phyloP scores from a whole-genome alignment of 92 coral and sea anemone species.

The Epizoanthus stellaris region DNA sequence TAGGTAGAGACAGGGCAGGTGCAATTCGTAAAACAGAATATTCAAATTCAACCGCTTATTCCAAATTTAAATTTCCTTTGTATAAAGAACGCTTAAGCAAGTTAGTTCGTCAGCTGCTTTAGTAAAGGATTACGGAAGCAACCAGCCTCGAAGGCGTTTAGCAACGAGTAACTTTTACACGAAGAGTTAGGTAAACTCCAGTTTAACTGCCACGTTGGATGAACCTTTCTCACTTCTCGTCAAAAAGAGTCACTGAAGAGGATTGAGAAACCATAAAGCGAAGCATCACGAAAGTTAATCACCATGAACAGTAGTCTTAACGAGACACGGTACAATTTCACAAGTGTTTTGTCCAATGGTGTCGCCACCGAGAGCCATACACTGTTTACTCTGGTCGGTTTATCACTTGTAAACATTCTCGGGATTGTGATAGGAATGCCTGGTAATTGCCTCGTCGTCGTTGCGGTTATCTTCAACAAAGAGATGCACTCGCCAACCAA shows the following conservation, averaged over 20 bases:
- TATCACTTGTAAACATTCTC: conserved; percentile 62
- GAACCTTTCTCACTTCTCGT: no score
- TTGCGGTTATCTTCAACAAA: conserved; percentile 71
- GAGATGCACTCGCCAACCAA: conserved; percentile 77
- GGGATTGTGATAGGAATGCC: conserved; percentile 63
- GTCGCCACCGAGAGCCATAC: conserved; percentile 5
- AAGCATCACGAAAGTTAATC: neutral
- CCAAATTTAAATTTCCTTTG: neutral
- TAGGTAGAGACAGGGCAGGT: neutral
- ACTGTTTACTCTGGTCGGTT: conserved; percentile 45
- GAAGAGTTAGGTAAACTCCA: no score
- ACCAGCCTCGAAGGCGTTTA: neutral
- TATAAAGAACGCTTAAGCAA: neutral
- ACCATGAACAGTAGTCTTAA: conserved; percentile 15
- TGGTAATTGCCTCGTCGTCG: conserved; percentile 74
- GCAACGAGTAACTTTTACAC: neutral
- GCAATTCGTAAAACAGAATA: neutral
- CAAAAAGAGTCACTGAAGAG: neutral
- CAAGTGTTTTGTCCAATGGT: neutral
- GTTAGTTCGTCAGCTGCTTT: neutral
- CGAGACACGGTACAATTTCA: conserved; percentile 16
- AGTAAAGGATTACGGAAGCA: neutral
- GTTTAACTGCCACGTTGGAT: no score
- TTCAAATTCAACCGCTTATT: conserved; percentile 12
- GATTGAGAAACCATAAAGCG: neutral